phyloP scores from a whole-genome alignment of 2,797 vertebrate genomes.

The Synaphobranchus kaupii region DNA sequence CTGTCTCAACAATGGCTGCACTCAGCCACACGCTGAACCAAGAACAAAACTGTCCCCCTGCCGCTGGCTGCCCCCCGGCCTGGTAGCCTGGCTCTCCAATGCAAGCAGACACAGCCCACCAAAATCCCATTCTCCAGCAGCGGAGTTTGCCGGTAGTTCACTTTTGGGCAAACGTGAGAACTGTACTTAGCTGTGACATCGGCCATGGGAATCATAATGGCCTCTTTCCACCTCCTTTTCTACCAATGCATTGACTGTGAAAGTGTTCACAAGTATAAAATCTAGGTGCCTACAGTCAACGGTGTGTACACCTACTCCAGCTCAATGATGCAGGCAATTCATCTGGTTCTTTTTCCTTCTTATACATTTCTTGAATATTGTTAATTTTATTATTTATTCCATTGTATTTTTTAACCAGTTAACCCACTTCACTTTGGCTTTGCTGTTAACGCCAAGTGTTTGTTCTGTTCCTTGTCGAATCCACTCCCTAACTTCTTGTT shows the following conservation, averaged over 20 bases:
- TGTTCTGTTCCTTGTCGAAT: neutral
- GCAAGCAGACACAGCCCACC: slow-evolving; percentile 31
- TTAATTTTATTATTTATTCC: slow-evolving; percentile 76
- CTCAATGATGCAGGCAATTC: slow-evolving; percentile 21
- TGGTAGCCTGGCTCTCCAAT: slow-evolving; percentile 38
- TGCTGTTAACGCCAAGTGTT: neutral
- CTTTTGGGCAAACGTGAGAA: slow-evolving; percentile 27
- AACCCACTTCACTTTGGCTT: neutral
- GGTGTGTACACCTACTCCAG: slow-evolving; percentile 2
- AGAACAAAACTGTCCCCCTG: neutral
- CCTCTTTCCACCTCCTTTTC: slow-evolving; percentile 33
- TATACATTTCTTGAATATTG: slow-evolving; percentile 46
- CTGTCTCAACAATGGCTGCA: neutral
- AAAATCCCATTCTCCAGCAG: slow-evolving; percentile 22
- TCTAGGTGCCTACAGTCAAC: neutral
- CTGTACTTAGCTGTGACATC: slow-evolving; percentile 27
- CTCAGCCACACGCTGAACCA: neutral
- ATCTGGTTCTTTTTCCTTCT: slow-evolving; percentile 47
- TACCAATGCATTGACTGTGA: slow-evolving; percentile 44
- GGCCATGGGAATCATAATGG: slow-evolving; percentile 3
- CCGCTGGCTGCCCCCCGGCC: slow-evolving; percentile 24
- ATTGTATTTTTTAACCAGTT: slow-evolving; percentile 47
- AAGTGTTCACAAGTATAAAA: slow-evolving; percentile 40
- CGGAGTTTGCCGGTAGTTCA: slow-evolving; percentile 27
- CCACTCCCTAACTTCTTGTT: slow-evolving; percentile 17